Percentiles rank a stretch among this genome's conserved stretches.
phyloP scores from a whole-genome alignment of 2,113 vertebrate species.

The Microtus montanus region DNA sequence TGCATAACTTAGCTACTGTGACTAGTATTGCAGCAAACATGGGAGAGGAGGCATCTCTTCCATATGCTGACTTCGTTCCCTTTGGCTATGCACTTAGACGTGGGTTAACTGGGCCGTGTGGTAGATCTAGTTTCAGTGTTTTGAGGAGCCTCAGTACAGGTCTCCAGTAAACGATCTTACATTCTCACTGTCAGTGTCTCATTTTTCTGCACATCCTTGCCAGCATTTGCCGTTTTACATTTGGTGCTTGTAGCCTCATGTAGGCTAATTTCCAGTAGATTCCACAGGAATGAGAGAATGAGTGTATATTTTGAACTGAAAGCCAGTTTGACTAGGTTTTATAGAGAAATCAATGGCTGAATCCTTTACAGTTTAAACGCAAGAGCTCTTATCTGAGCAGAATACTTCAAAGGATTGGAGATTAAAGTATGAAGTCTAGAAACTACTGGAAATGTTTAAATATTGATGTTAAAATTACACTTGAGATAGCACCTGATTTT shows the following conservation, averaged over 20 bases:
- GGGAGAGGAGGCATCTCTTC: not conserved
- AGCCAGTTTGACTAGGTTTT: constrained; percentile 34
- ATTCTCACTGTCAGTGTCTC: not conserved
- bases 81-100: not conserved
- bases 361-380: constrained; percentile 30
- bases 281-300: constrained; percentile 9
- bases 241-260: not conserved
- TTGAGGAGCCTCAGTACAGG: not conserved
- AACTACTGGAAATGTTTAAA: constrained; percentile 58
- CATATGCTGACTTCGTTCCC: not conserved
- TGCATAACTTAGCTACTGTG: not conserved
- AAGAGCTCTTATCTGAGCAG: constrained; percentile 26
- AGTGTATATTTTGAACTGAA: not conserved
- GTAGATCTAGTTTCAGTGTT: not conserved
- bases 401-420: constrained; percentile 49
- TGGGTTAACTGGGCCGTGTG: not conserved
- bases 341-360: not conserved
- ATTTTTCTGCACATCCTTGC: not conserved
- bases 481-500: constrained; percentile 68
- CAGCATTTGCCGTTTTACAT: not conserved
- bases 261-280: constrained; percentile 52
- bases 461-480: constrained; percentile 55
- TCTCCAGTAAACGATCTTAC: not conserved
- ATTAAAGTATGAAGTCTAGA: constrained; percentile 48
- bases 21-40: not conserved